phyloP scores from a whole-genome alignment of 2,113 vertebrate genomes.

The Nesoenas mayeri region DNA sequence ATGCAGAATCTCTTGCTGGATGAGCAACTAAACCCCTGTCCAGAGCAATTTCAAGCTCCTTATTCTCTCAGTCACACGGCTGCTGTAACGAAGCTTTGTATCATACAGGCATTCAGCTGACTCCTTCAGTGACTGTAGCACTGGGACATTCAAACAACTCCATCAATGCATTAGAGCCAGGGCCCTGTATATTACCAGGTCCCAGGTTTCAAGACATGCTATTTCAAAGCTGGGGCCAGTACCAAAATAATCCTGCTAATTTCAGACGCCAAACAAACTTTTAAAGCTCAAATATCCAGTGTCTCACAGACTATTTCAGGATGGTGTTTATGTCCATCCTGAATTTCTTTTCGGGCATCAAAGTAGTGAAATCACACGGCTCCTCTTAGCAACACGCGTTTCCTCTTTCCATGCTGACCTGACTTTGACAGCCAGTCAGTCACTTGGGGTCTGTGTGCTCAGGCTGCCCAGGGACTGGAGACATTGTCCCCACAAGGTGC shows the following conservation, averaged over 20 bases:
- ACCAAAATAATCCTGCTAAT: slow-evolving; percentile 41
- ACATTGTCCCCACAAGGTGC: background rate
- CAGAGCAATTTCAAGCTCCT: slow-evolving; percentile 15
- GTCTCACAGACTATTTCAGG: slow-evolving; percentile 14
- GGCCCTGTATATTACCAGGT: background rate
- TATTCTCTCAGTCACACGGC: fast-evolving
- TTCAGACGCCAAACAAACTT: background rate
- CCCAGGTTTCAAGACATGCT: background rate
- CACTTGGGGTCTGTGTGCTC: background rate
- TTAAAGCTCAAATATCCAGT: slow-evolving; percentile 2
- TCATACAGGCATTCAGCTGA: background rate
- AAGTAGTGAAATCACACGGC: background rate
- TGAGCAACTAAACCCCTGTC: slow-evolving; percentile 12
- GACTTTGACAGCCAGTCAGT: background rate
- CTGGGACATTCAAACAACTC: background rate
- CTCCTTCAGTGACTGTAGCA: background rate
- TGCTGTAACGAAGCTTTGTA: background rate
- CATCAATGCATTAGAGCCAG: background rate
- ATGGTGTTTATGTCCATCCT: background rate
- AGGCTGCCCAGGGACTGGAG: background rate
- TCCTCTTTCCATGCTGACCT: background rate
- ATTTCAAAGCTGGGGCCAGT: slow-evolving; percentile 13
- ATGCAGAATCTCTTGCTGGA: background rate
- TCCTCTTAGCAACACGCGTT: background rate
- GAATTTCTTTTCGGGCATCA: background rate